These are phyloP conservation scores for Thunnus maccoyii DNA, from an alignment of 2,113 vertebrate genomes.

Conservation along the genomic window DNA sequence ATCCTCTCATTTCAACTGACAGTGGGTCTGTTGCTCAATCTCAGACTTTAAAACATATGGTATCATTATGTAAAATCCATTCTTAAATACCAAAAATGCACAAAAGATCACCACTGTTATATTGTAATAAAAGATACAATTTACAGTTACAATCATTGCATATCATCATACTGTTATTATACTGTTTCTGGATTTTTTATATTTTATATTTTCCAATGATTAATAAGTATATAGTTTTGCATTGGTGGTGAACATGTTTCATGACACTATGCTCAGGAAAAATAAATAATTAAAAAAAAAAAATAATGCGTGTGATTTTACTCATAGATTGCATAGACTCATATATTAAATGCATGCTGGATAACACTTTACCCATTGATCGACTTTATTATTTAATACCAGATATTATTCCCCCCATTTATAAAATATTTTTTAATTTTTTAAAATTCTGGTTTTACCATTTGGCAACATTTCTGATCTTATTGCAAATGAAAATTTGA, in stretches of 20 bases:
- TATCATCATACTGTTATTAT: not conserved
- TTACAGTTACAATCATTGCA: not conserved
- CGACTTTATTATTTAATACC: no score
- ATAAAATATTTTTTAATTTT: no score
- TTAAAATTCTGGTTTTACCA: no score
- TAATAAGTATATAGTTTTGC: not conserved
- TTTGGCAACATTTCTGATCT: no score
- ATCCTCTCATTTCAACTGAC: constrained; percentile 17
- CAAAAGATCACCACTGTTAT: not conserved
- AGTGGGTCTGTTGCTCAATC: constrained; percentile 1
- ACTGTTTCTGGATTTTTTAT: not conserved
- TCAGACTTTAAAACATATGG: not conserved
- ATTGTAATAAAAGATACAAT: not conserved
- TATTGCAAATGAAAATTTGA: no score
- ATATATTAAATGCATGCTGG: no score
- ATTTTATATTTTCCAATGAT: not conserved
- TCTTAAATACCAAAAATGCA: not conserved
- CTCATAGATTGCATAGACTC: no score
- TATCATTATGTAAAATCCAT: not conserved
- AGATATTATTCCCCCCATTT: no score
- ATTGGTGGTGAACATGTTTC: not conserved
- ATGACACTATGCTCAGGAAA: not conserved
- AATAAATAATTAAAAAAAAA: constrained; percentile 1
- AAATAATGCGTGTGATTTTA: no score
- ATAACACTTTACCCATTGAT: no score